These are phyloP conservation scores for Sinonovacula constricta DNA, from an alignment of 1,140 invertebrate genomes.

Conservation along the genomic window DNA sequence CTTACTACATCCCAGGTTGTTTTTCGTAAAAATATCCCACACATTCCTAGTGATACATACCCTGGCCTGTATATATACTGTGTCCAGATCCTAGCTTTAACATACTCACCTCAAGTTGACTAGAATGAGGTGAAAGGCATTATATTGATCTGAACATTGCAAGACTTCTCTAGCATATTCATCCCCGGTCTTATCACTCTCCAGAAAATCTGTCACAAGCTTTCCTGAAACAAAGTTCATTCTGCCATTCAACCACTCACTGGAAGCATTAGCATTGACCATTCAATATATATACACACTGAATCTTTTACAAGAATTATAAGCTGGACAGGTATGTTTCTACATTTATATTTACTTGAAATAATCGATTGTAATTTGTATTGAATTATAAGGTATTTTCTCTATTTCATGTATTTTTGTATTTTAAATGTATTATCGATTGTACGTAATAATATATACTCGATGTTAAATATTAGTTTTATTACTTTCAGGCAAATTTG, in stretches of 20 bases:
- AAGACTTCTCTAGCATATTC: slow-evolving; percentile 14
- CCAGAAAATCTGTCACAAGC: slow-evolving; percentile 31
- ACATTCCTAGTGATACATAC: too few relatives aligned
- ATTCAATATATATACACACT: too few relatives aligned
- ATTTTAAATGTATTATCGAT: background rate
- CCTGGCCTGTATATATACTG: too few relatives aligned
- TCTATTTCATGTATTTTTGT: background rate
- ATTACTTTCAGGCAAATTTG: too few relatives aligned
- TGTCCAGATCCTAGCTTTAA: too few relatives aligned
- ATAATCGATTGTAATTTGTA: background rate
- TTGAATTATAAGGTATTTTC: too few relatives aligned
- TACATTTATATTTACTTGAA: too few relatives aligned
- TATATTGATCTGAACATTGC: slow-evolving; percentile 1
- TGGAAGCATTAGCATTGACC: background rate
- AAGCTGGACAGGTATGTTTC: background rate
- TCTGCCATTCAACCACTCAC: background rate
- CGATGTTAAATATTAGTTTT: too few relatives aligned
- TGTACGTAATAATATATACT: too few relatives aligned
- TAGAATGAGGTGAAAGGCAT: slow-evolving; percentile 39
- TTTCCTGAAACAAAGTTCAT: slow-evolving; percentile 16
- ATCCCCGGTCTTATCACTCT: background rate
- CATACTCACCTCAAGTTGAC: slow-evolving; percentile 29
- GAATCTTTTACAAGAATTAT: background rate
- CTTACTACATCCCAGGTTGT: too few relatives aligned
- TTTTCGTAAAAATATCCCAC: too few relatives aligned